Base-by-base conservation (phyloP, 1,140 invertebrate species). In the Platyscapa corneri region DNA sequence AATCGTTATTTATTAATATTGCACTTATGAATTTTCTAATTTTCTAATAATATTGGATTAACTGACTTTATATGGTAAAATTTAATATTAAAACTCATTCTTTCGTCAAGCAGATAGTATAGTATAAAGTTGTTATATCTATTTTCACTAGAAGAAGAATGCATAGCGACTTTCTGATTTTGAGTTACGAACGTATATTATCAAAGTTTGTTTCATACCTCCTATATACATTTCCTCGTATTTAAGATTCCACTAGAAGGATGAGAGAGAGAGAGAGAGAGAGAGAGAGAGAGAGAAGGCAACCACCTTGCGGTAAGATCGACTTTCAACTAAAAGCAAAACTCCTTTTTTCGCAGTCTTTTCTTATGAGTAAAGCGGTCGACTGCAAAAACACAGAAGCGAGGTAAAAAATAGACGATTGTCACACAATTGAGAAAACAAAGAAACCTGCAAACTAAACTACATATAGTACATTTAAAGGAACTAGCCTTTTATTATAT, bases 241-340 rank as follows among this genome's bases (percentile, higher is more conserved):
- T 85, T 79, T 32, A 65, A 32, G 76, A 60, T 7, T 72, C 27
- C 32, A 8, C 3, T 12, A 1, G 23, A 53, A 37, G 67, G 37
- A 16, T 20, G 53, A 64, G 72, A 32, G 53, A 76, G 74, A 83
- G 34, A 64, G 34, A 74, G 46, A 70, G 75, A 34, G 67, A 70
- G 7, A 64, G 72, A 32, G 53, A 76, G 74, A 83, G 34, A 64
- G 34, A 74, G 46, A 70, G 75, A 34, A 77, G 78, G 7, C 39
- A 76, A 70, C 56, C 30, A 56, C 16, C 64, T 8, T 60, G 39
- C 20, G 39, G 46, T 30, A 78, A 81, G 87, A 86, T 84, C 84
- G 83, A 84, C 86, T 88, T 88, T 86, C 87, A 88, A 78, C 83
- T 83, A 27, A 42, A 64, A 72, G 37, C 37, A 86, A 87, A 82